Percentiles rank a stretch among this genome's conserved stretches.
These are phyloP conservation scores for Pterocles gutturalis DNA, from an alignment of 2,113 vertebrate species.

Conservation along the genomic window DNA sequence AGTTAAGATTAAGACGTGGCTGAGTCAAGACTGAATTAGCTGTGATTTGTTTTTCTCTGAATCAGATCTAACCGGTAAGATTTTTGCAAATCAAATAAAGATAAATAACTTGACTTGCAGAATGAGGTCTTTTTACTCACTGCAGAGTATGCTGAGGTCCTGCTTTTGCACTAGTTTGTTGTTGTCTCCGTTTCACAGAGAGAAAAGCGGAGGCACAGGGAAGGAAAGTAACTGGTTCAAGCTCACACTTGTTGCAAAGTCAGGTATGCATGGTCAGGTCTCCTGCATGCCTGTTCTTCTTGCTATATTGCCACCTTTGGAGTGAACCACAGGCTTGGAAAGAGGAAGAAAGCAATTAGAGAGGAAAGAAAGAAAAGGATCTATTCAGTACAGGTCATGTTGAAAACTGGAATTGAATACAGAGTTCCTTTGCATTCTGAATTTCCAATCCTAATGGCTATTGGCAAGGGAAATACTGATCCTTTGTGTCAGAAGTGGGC, in stretches of 20 bases:
- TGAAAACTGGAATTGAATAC: not conserved
- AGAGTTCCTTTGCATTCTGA: not conserved
- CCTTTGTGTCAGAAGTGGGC: not conserved
- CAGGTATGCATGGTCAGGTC: not conserved
- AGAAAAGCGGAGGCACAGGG: not conserved
- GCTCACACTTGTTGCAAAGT: not conserved
- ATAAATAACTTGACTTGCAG: not conserved
- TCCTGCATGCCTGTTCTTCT: not conserved
- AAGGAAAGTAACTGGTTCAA: not conserved
- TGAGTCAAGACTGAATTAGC: not conserved
- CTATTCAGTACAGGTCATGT: not conserved
- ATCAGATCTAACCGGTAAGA: not conserved
- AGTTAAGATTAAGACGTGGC: not conserved
- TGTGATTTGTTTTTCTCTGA: not conserved
- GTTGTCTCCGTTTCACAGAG: not conserved
- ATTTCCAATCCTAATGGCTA: not conserved
- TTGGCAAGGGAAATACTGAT: not conserved
- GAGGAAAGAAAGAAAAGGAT: not conserved
- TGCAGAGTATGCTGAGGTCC: not conserved
- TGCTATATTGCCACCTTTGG: not conserved
- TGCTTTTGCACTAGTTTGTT: not conserved
- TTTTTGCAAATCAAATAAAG: not conserved
- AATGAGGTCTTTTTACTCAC: not conserved
- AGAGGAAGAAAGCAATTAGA: not conserved
- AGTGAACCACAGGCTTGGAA: not conserved